These are phyloP conservation scores for Excalfactoria chinensis DNA, from an alignment of 2,113 vertebrate species.

Conservation along the genomic window DNA sequence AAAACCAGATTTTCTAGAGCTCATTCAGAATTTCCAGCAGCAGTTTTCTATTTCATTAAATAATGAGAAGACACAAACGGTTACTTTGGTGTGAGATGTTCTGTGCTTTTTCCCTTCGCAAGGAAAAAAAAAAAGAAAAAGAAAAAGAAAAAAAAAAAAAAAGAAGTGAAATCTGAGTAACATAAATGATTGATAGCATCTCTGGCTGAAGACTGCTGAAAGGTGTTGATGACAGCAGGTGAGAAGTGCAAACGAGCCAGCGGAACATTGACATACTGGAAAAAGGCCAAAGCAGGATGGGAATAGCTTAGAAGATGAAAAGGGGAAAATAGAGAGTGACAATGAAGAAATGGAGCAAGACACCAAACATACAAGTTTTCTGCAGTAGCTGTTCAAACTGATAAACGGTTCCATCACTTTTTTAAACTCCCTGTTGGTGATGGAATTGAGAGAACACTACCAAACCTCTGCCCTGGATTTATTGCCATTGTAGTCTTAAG, in stretches of 20 bases:
- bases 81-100: not conserved
- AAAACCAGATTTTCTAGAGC: constrained; percentile 5
- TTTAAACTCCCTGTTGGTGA: not conserved
- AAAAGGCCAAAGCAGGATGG: not conserved
- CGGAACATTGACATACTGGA: not conserved
- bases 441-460: not conserved
- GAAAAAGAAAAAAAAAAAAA: not conserved
- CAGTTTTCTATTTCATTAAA: not conserved
- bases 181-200: not conserved
- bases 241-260: not conserved
- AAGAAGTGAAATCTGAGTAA: not conserved
- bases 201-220: not conserved
- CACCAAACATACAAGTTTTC: not conserved
- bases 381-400: not conserved
- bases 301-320: not conserved
- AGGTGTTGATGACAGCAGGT: not conserved
- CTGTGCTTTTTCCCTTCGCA: not conserved
- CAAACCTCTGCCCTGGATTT: not conserved
- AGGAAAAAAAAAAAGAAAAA: not conserved
- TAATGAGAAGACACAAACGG: not conserved
- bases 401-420: not conserved
- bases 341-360: not conserved
- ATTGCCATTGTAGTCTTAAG: not conserved
- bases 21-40: constrained; percentile 19
- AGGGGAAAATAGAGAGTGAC: not conserved